Conservation (phyloP, 1,140 invertebrate species). For the Potamilus streckersoni region DNA sequence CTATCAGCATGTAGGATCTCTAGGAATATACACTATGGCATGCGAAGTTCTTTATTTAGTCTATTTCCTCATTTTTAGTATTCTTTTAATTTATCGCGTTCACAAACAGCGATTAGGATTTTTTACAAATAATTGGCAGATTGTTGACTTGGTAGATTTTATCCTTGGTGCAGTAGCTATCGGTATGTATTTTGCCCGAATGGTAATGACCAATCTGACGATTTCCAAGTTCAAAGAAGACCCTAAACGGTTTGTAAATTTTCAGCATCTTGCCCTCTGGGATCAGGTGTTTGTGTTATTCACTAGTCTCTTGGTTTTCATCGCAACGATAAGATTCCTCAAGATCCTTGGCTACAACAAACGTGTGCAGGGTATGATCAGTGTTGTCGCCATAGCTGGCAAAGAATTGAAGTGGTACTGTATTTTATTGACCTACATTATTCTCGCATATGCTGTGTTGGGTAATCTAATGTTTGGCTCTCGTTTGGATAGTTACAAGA, state of each 20-base stretch:
- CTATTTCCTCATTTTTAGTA: constrained; percentile 40
- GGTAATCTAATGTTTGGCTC: constrained; percentile 44
- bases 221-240: constrained; percentile 34
- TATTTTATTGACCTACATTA: constrained; percentile 36
- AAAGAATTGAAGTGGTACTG: constrained; percentile 43
- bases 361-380: constrained; percentile 39
- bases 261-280: constrained; percentile 47
- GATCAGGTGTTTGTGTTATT: constrained; percentile 33
- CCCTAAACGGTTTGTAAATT: constrained; percentile 46
- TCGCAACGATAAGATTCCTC: constrained; percentile 44
- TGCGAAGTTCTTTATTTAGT: constrained; percentile 51
- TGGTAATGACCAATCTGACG: constrained; percentile 30
- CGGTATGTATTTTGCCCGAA: constrained; percentile 57
- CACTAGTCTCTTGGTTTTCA: constrained; percentile 36
- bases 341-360: constrained; percentile 57
- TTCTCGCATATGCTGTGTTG: constrained; percentile 36
- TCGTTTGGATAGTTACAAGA: constrained; percentile 42
- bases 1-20: constrained; percentile 51
- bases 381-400: constrained; percentile 37
- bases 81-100: constrained; percentile 35
- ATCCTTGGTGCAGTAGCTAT: constrained; percentile 57
- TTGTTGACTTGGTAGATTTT: constrained; percentile 61
- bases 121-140: constrained; percentile 66
- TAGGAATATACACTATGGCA: constrained; percentile 46
- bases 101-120: constrained; percentile 50